Percentiles rank a stretch among this genome's conserved stretches.
These are phyloP conservation scores for Alentia gelatinosa DNA, from an alignment of 2,888 invertebrate species.

Conservation along the genomic window DNA sequence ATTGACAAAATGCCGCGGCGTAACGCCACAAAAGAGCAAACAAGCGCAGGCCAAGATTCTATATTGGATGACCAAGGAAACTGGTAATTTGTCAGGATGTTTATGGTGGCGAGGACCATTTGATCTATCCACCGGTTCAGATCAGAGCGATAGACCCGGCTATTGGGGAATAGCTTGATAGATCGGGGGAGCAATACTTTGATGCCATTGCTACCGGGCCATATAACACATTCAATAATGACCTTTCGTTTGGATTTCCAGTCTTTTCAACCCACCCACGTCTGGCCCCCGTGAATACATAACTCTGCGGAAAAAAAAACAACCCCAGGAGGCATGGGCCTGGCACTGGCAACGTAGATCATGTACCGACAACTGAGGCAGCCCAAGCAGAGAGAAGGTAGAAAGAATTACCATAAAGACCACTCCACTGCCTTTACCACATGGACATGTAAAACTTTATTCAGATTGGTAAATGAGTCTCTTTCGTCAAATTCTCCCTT, in stretches of 20 bases:
- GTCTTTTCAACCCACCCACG: background rate
- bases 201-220: conserved; percentile 32
- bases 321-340: background rate
- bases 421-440: background rate
- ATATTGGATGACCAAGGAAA: conserved; percentile 47
- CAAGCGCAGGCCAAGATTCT: conserved; percentile 29
- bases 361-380: background rate
- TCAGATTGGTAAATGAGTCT: conserved; percentile 6
- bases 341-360: background rate
- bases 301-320: background rate
- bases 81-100: conserved; percentile 46
- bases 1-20: conserved; percentile 31
- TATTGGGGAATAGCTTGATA: conserved; percentile 28
- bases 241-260: conserved; percentile 32
- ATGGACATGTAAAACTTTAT: background rate
- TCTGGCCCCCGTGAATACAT: background rate
- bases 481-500: background rate
- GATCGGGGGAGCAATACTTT: conserved; percentile 34
- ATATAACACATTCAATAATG: conserved; percentile 45
- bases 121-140: conserved; percentile 33
- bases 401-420: background rate
- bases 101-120: conserved; percentile 14
- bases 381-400: background rate
- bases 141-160: conserved; percentile 37
- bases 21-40: conserved; percentile 22